Evolutionary conservation across 1,140 invertebrate genomes (phyloP).

Genomic region (Laodelphax striatellus): DNA sequence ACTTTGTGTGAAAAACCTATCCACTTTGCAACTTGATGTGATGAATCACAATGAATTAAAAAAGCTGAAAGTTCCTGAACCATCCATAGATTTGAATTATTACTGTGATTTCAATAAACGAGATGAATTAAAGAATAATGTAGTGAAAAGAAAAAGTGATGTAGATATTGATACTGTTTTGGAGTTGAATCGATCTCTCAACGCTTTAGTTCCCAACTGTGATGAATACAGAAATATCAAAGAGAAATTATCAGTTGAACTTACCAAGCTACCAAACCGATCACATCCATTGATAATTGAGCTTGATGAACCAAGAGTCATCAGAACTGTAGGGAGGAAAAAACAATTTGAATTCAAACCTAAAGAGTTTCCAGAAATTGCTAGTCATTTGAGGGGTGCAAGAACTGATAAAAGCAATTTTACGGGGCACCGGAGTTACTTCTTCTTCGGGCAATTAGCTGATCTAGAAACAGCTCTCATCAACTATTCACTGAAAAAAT

Average conservation of each 20-base stretch:
- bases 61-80: neutral
- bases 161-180: constrained; percentile 54
- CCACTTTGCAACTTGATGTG: too few relatives aligned
- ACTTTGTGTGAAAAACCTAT: too few relatives aligned
- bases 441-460: constrained; percentile 61
- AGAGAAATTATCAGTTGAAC: constrained; percentile 40
- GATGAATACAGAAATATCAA: constrained; percentile 25
- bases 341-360: constrained; percentile 39
- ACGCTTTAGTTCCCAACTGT: constrained; percentile 21
- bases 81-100: constrained; percentile 40
- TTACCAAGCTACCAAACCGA: constrained; percentile 59
- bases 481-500: constrained; percentile 52
- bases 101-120: constrained; percentile 47
- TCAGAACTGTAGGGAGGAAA: constrained; percentile 43
- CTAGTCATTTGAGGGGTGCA: constrained; percentile 43
- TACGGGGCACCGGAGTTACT: constrained; percentile 69
- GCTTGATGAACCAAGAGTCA: constrained; percentile 43
- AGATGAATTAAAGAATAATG: constrained; percentile 48
- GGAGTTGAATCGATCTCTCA: constrained; percentile 33
- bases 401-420: constrained; percentile 61
- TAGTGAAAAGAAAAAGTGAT: constrained; percentile 49
- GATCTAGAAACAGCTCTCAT: constrained; percentile 75
- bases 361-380: constrained; percentile 48
- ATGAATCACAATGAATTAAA: too few relatives aligned
- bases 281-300: constrained; percentile 50